These are phyloP conservation scores for Grapholita molesta DNA, from an alignment of 1,140 invertebrate species.

Conservation along the genomic window DNA sequence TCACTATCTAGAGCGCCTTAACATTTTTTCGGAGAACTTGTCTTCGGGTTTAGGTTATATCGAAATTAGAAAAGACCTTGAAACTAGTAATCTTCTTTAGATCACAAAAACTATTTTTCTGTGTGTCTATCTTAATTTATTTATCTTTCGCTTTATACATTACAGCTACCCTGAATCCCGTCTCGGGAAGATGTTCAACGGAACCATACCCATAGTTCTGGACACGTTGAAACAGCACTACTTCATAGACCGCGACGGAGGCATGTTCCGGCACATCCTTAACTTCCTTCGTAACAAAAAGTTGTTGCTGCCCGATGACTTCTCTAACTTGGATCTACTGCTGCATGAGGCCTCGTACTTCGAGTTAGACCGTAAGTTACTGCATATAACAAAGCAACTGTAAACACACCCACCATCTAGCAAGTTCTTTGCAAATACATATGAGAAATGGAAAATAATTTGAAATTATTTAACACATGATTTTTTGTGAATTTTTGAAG, in stretches of 20 bases:
- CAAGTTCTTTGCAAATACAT: too few relatives aligned
- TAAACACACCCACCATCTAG: too few relatives aligned
- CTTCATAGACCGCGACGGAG: constrained; percentile 97
- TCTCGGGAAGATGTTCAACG: constrained; percentile 96
- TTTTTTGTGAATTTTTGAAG: too few relatives aligned
- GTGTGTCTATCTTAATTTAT: too few relatives aligned
- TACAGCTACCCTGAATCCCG: constrained; percentile 94
- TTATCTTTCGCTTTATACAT: constrained; percentile 23
- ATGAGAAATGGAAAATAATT: too few relatives aligned
- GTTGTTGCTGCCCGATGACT: constrained; percentile 92
- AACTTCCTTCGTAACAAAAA: constrained; percentile 96
- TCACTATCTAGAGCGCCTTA: too few relatives aligned
- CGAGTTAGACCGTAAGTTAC: constrained; percentile 91
- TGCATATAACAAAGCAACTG: background rate
- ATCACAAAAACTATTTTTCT: too few relatives aligned
- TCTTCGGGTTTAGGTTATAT: too few relatives aligned
- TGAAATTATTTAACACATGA: too few relatives aligned
- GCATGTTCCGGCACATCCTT: constrained; percentile 96
- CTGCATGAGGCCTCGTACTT: constrained; percentile 96
- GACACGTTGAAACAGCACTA: constrained; percentile 98
- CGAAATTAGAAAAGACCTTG: too few relatives aligned
- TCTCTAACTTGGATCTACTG: constrained; percentile 92
- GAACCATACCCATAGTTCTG: constrained; percentile 96
- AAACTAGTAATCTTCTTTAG: too few relatives aligned
- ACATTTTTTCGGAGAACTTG: too few relatives aligned